Conservation (phyloP, 2,888 invertebrate genomes). For the Achlya flavicornis region DNA sequence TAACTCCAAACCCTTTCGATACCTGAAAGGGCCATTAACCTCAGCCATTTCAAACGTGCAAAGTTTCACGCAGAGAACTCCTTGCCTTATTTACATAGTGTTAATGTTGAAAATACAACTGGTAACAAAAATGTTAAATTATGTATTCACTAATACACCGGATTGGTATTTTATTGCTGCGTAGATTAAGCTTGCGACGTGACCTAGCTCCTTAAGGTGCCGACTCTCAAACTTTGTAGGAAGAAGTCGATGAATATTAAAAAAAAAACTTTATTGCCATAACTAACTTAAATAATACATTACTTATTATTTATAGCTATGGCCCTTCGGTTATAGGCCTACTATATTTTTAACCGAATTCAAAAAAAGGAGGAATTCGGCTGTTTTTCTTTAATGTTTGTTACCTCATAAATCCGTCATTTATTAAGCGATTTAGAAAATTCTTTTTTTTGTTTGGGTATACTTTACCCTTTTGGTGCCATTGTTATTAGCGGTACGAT, state of each 20-base stretch:
- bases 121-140: conserved; percentile 6
- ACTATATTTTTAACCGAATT: no score
- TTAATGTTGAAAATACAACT: background rate
- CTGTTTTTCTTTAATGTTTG: no score
- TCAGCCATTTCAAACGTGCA: background rate
- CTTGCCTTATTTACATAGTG: background rate
- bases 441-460: no score
- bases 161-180: conserved; percentile 14
- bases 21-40: conserved; percentile 12
- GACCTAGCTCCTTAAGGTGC: conserved; percentile 2
- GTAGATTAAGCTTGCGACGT: conserved; percentile 13
- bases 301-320: no score
- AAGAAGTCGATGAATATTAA: background rate
- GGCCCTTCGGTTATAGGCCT: no score
- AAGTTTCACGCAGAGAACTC: background rate
- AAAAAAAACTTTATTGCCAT: background rate
- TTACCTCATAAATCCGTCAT: no score
- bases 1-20: background rate
- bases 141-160: conserved; percentile 13
- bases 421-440: no score
- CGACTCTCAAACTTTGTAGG: background rate
- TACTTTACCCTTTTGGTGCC: no score
- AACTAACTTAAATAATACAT: no score
- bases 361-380: no score
- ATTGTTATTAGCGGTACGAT: no score